These are phyloP conservation scores for Drosophila gaucha DNA, from an alignment of 2,888 invertebrate genomes.

Conservation along the genomic window DNA sequence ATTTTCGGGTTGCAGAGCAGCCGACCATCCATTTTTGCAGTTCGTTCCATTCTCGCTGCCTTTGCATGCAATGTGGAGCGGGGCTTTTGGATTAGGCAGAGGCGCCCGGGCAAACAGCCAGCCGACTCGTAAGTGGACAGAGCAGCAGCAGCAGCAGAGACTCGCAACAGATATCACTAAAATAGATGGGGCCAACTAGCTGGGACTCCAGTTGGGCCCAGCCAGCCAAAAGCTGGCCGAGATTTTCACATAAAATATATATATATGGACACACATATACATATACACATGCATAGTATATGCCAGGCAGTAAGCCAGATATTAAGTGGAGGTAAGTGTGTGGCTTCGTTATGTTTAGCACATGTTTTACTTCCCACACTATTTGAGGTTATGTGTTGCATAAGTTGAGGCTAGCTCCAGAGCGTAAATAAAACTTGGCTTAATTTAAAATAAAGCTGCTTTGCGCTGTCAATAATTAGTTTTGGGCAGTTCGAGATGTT, in stretches of 20 bases:
- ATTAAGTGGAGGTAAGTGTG: conserved; percentile 42
- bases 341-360: conserved; percentile 21
- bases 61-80: no score
- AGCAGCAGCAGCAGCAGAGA: conserved; percentile 14
- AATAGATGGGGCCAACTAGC: conserved; percentile 35
- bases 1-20: conserved; percentile 49
- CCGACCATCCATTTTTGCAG: conserved; percentile 31
- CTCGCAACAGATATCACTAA: conserved; percentile 12
- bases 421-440: not conserved
- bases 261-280: not conserved
- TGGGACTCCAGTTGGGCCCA: conserved; percentile 10
- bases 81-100: conserved; percentile 27
- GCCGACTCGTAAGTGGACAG: conserved; percentile 37
- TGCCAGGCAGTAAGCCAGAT: conserved; percentile 21
- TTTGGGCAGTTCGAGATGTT: no score
- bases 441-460: no score
- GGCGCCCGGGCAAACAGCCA: not conserved
- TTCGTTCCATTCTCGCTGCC: not conserved
- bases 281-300: not conserved
- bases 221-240: conserved; percentile 5
- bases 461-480: no score
- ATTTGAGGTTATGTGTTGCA: conserved; percentile 8
- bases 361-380: conserved; percentile 4
- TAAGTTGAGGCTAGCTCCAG: not conserved
- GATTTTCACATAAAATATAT: conserved; percentile 27